phyloP scores from a whole-genome alignment of 2,888 invertebrate genomes.

The Euzophera pinguis region DNA sequence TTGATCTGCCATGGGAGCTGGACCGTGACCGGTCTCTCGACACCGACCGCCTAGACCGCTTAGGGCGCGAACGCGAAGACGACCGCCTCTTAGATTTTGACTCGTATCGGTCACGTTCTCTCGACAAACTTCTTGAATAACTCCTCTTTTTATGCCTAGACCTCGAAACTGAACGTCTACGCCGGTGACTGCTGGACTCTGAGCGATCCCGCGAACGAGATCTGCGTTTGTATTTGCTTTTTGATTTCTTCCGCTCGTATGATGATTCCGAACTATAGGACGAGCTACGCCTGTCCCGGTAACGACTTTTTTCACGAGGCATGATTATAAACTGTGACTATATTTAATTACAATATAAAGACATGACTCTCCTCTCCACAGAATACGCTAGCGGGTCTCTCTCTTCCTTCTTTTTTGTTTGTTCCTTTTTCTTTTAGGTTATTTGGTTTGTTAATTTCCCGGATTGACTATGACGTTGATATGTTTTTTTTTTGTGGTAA shows the following conservation, averaged over 20 bases:
- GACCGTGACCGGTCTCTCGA: slow-evolving; percentile 50
- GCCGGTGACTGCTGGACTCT: slow-evolving; percentile 51
- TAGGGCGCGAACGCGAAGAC: slow-evolving; percentile 49
- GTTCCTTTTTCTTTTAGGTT: too few species aligned
- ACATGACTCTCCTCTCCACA: too few species aligned
- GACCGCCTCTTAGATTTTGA: slow-evolving; percentile 57
- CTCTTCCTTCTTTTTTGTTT: too few species aligned
- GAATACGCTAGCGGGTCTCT: too few species aligned
- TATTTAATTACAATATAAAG: too few species aligned
- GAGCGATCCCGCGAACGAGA: slow-evolving; percentile 64
- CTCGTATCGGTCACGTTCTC: slow-evolving; percentile 55
- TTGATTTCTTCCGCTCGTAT: slow-evolving; percentile 61
- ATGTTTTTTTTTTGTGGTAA: too few species aligned
- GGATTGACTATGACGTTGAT: too few species aligned
- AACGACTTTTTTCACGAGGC: slow-evolving; percentile 70
- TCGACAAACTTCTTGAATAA: slow-evolving; percentile 64
- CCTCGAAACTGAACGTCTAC: slow-evolving; percentile 57
- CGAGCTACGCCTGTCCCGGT: slow-evolving; percentile 62
- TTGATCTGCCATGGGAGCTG: slow-evolving; percentile 53
- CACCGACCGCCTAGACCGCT: slow-evolving; percentile 35
- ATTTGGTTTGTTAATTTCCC: too few species aligned
- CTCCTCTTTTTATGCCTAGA: slow-evolving; percentile 54
- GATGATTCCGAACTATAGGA: slow-evolving; percentile 69
- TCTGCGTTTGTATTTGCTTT: slow-evolving; percentile 59
- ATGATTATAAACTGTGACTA: slow-evolving; percentile 28